phyloP scores from a whole-genome alignment of 2,888 invertebrate species.

The Meandrusa payeni region DNA sequence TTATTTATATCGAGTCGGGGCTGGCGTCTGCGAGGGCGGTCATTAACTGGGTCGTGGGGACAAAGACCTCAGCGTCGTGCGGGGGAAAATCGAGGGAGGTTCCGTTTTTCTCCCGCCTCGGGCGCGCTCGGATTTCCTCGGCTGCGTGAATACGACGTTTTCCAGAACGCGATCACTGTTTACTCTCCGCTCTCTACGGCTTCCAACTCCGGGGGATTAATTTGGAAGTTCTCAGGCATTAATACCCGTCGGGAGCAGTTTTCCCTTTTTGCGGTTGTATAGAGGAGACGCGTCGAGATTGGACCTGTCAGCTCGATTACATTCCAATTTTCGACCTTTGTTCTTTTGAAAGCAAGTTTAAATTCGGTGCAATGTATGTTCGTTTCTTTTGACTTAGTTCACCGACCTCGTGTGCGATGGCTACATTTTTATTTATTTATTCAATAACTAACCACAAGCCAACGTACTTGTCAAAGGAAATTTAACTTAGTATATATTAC shows the following conservation, averaged over 20 bases:
- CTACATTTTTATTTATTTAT: too few relatives aligned
- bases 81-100: conserved; percentile 63
- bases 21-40: conserved; percentile 75
- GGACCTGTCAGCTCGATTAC: conserved; percentile 19
- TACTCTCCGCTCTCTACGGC: conserved; percentile 52
- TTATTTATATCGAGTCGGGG: conserved; percentile 78
- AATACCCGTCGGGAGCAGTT: conserved; percentile 52
- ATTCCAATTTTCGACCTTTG: conserved; percentile 18
- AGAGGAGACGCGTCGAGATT: conserved; percentile 41
- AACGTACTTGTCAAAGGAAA: too few relatives aligned
- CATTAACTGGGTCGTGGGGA: conserved; percentile 80
- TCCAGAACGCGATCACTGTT: conserved; percentile 61
- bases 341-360: neutral
- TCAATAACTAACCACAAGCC: too few relatives aligned
- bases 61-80: conserved; percentile 64
- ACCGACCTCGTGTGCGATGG: neutral
- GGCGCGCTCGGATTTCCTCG: conserved; percentile 42
- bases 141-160: conserved; percentile 53
- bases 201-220: conserved; percentile 69
- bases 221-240: conserved; percentile 61
- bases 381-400: neutral
- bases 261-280: conserved; percentile 59
- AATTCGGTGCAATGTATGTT: neutral
- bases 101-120: conserved; percentile 62
- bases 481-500: too few relatives aligned